Evolutionary conservation across 2,113 vertebrate species (phyloP), one percentile per base, ranked within the genome.

Genomic region (Protobothrops flavoviridis): DNA sequence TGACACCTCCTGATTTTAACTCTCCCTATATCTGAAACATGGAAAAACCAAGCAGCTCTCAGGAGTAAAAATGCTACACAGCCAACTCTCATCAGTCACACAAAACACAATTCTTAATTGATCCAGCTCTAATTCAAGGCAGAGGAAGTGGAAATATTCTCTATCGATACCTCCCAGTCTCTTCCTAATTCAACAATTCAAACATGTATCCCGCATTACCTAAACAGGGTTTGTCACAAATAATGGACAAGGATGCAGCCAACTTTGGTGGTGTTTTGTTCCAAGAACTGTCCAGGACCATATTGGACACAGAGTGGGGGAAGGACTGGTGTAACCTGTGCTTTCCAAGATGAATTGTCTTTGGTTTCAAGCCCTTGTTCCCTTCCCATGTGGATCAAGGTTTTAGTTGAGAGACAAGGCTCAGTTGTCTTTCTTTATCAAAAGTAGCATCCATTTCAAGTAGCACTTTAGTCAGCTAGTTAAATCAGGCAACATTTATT

Each of bases 401-500:
- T 56, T 64, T 24, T 50, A n/a, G 56, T 29, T 88, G n/a, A 88
- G 1, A 2, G 52, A 85, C 91, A 91, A 55, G 20, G 33, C 2
- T 7, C 43, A 88, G 95, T 23, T 94, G 88, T 85, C 94, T 57
- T 81, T 69, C 95, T 91, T 96, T 96, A 96, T 96, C 91, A 85
- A 95, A 56, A 92, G 92, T 10, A 39, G 93, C 57, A 56, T 90
- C 43, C 88, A 93, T 96, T 96, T 94, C 93, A 95, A 95, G 95
- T 94, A 95, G 59, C 94, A 0, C 93, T 91, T 88, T 1, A 11
- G 97, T 59, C 94, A 93, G 95, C 89, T 94, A 33, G 90, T 96
- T 97, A 96, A 97, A 98, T 97, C 96, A 95, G 96, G 96, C 96
- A 91, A 89, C 20, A 86, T 95, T 97, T 98, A 98, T 98, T 98